Base-by-base conservation (phyloP, 2,797 vertebrate genomes). In the Harpagifer antarcticus region DNA sequence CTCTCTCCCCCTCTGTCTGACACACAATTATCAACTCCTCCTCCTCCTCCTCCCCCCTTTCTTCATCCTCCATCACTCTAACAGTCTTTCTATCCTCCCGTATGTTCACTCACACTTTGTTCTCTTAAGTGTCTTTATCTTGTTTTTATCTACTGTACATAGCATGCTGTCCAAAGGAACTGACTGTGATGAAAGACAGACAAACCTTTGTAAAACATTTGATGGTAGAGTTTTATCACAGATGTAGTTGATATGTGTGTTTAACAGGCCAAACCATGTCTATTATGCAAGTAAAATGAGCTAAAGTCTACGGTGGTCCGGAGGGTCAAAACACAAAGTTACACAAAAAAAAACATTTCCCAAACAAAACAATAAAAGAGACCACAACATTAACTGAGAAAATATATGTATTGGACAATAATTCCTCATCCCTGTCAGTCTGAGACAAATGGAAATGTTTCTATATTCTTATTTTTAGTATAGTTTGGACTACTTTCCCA, bases 1-100 rank as follows among this genome's bases (percentile, higher is more conserved):
- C 56, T 58, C 56, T 81, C 49, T 64, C 62, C 64, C 23, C 27
- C 23, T 81, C 77, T 79, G 66, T 75, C 78, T 86, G 86, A 88
- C 81, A 89, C 85, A 83, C 89, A 88, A 90, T 92, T 91, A 90
- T 89, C 86, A 83, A 65, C 68, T 70, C 72, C 59, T 6, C 57
- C 8, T 13, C 49, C 49, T 52, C 19, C 68, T 69, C 69, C 63
- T 54, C 48, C 68, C 63, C 13, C 20, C 43, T 16, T 47, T 13
- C 13, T 60, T 54, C 49, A 62, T 70, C 54, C 48, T 66, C 45
- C 72, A 27, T 63, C 72, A 27, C 67, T 79, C 57, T 9, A 33
- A 84, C 20, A 68, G 11, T 77, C 75, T 58, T 16, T 15, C 40
- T 48, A 33, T 68, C 1, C 17, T 6, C 19, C 0, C 11, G 50